Evolutionary conservation across 92 coral and sea anemone species (phyloP).

Genomic region (Umimayanthus kanabou): DNA sequence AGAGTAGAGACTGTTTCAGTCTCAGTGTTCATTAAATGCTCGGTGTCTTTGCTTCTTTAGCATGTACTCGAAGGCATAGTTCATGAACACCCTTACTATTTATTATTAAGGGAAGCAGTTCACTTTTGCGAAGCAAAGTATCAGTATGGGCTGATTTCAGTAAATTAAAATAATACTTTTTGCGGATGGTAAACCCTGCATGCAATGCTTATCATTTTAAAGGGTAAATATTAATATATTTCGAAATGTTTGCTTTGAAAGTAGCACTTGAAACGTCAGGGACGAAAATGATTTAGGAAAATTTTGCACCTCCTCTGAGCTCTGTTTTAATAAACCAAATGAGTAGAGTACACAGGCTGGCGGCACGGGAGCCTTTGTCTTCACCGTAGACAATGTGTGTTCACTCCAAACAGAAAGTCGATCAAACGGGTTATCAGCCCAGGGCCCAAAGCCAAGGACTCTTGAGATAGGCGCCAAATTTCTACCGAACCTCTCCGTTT

Average conservation of each 20-base stretch:
- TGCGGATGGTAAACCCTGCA: background rate
- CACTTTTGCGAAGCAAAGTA: background rate
- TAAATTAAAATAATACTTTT: too few species aligned
- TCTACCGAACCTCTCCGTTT: background rate
- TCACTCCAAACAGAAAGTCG: background rate
- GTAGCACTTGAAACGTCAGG: conserved; percentile 1
- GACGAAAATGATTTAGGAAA: background rate
- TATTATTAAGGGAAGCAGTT: too few species aligned
- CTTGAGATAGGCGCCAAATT: background rate
- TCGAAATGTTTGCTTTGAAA: background rate
- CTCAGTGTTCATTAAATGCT: too few species aligned
- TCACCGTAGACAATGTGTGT: background rate
- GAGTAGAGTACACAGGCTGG: conserved; percentile 24
- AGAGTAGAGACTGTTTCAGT: too few species aligned
- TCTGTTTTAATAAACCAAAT: conserved; percentile 17
- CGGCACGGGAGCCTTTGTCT: conserved; percentile 13
- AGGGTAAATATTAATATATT: background rate
- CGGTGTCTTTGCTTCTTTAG: too few species aligned
- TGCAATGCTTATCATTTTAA: background rate
- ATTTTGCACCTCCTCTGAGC: conserved; percentile 36
- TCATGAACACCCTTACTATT: too few species aligned
- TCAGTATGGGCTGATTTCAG: background rate
- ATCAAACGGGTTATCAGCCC: background rate
- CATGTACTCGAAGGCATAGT: too few species aligned
- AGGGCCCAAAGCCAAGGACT: background rate